Percentiles rank a stretch among this genome's conserved stretches.
These are phyloP conservation scores for Silvanus unidentatus DNA, from an alignment of 2,888 invertebrate genomes.

Conservation along the genomic window DNA sequence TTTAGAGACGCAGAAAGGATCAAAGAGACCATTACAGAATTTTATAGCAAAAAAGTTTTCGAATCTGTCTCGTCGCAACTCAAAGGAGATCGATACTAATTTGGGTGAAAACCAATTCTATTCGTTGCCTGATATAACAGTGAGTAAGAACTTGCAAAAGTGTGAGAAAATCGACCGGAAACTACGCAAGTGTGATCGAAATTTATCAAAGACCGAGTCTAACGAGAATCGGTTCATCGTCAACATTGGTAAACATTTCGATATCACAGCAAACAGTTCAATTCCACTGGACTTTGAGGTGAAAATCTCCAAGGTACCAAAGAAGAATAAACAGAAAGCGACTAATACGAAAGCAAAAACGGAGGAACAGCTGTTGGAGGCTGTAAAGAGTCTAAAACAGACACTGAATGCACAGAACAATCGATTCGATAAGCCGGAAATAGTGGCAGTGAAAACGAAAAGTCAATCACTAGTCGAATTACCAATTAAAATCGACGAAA, in stretches of 20 bases:
- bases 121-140: conserved; percentile 65
- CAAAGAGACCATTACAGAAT: conserved; percentile 43
- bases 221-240: conserved; percentile 42
- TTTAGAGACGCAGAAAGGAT: conserved; percentile 43
- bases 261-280: conserved; percentile 37
- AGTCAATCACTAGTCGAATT: conserved; percentile 1
- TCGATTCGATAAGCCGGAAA: conserved; percentile 27
- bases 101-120: conserved; percentile 63
- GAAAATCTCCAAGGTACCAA: conserved; percentile 44
- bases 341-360: conserved; percentile 16
- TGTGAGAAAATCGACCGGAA: conserved; percentile 68
- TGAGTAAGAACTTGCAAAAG: conserved; percentile 62
- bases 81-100: conserved; percentile 35
- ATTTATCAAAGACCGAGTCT: conserved; percentile 14
- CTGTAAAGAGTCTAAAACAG: conserved; percentile 39
- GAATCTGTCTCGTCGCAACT: conserved; percentile 31
- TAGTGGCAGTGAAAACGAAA: conserved; percentile 24
- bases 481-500: conserved; percentile 13
- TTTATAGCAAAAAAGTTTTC: conserved; percentile 43
- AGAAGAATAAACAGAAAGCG: conserved; percentile 25
- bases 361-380: conserved; percentile 35
- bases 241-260: conserved; percentile 46
- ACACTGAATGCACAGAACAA: conserved; percentile 25
- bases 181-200: conserved; percentile 49
- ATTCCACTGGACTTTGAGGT: conserved; percentile 44